These are phyloP conservation scores for Osmerus eperlanus DNA, from an alignment of 2,113 vertebrate species.

Conservation along the genomic window DNA sequence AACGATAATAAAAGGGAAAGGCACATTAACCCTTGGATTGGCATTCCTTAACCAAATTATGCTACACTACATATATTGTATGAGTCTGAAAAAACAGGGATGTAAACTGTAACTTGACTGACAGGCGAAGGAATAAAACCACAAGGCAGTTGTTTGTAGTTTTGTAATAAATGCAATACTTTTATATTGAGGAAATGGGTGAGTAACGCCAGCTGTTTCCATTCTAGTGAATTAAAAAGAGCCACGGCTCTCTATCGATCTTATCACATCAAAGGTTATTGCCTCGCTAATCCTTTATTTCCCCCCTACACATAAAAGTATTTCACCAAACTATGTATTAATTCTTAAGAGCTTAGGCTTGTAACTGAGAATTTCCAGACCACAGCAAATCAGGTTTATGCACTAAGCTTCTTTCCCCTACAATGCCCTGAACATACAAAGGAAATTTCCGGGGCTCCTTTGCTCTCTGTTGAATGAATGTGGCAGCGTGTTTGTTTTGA, in stretches of 20 bases:
- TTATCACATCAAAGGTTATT: neutral
- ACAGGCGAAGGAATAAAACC: too few species aligned
- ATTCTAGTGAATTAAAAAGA: neutral
- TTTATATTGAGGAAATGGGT: neutral
- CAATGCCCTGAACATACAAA: conserved; percentile 43
- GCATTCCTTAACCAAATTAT: too few species aligned
- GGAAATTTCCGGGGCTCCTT: conserved; percentile 62
- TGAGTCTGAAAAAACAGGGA: too few species aligned
- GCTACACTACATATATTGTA: too few species aligned
- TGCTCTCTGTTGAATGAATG: conserved; percentile 52
- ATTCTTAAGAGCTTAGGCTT: conserved; percentile 46
- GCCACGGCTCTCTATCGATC: conserved; percentile 9
- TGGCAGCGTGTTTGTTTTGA: conserved; percentile 47
- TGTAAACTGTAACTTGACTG: too few species aligned
- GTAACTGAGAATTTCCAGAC: conserved; percentile 57
- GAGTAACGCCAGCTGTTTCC: neutral
- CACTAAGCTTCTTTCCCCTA: conserved; percentile 43
- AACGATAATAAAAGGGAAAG: too few species aligned
- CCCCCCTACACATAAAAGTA: neutral
- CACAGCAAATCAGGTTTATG: conserved; percentile 49
- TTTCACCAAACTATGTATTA: conserved; percentile 31
- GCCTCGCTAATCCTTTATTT: conserved; percentile 17
- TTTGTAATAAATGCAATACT: neutral
- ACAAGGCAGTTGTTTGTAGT: neutral
- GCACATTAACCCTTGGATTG: too few species aligned